A percentile compares a stretch with the other conserved stretches of the same genome.
Evolutionary conservation across 1,140 invertebrate species (phyloP).

Genomic region (Homarus americanus): DNA sequence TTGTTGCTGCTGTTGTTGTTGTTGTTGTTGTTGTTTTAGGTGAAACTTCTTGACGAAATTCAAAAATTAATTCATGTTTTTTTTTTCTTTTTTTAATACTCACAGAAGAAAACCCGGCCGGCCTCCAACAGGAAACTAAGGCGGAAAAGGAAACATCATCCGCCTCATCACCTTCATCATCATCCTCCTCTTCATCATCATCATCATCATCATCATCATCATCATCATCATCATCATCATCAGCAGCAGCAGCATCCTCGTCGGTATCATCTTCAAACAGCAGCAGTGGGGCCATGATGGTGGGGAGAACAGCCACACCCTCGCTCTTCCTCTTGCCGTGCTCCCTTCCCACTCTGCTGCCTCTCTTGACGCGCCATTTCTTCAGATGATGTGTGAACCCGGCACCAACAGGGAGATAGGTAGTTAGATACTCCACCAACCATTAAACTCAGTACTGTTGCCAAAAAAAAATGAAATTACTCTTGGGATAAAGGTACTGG

Average conservation of each 20-base stretch:
- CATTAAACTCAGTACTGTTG: not conserved
- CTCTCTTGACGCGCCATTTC: constrained; percentile 13
- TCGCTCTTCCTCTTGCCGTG: not conserved
- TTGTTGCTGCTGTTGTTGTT: too few relatives aligned
- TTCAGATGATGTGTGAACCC: constrained; percentile 38
- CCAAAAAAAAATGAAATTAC: not conserved
- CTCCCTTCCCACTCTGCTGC: not conserved
- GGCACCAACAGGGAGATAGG: not conserved
- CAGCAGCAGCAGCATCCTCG: constrained; percentile 16
- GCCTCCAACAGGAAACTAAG: constrained; percentile 61
- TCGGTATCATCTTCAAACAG: constrained; percentile 11
- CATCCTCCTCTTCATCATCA: constrained; percentile 30
- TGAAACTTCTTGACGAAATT: not conserved
- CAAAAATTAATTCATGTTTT: not conserved
- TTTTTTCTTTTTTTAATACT: constrained; percentile 13
- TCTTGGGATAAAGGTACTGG: not conserved
- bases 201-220: constrained; percentile 30
- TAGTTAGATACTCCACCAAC: too few relatives aligned
- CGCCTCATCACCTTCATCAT: constrained; percentile 32
- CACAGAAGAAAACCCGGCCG: constrained; percentile 55
- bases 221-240: constrained; percentile 17
- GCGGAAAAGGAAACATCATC: constrained; percentile 52
- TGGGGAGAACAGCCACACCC: not conserved
- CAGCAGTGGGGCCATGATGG: not conserved
- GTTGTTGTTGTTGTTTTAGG: too few relatives aligned